phyloP scores from a whole-genome alignment of 1,140 invertebrate genomes.

The Drosophila setifemur region DNA sequence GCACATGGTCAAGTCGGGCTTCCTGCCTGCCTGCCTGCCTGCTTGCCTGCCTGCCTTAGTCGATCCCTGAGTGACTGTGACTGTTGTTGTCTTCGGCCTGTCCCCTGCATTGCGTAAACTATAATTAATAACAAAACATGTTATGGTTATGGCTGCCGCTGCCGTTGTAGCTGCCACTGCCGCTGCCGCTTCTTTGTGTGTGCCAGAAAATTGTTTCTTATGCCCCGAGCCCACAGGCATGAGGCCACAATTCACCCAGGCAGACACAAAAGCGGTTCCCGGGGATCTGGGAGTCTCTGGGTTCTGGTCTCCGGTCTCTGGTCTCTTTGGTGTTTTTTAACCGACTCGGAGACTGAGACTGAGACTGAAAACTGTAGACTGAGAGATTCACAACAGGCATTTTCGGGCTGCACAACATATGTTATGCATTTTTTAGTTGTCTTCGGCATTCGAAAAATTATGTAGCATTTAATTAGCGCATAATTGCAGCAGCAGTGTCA shows the following conservation, averaged over 20 bases:
- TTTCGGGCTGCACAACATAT: conserved; percentile 66
- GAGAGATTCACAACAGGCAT: conserved; percentile 2
- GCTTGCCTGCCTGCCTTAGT: conserved; percentile 16
- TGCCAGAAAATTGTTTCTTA: conserved; percentile 76
- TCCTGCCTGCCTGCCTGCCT: conserved; percentile 51
- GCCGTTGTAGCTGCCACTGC: conserved; percentile 12
- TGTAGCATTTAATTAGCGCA: conserved; percentile 80
- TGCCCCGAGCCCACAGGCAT: conserved; percentile 67
- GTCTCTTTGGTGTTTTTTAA: not conserved
- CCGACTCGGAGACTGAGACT: conserved; percentile 8
- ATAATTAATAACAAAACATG: conserved; percentile 81
- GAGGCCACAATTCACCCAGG: conserved; percentile 46
- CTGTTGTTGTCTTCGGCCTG: conserved; percentile 75
- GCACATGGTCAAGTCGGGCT: conserved; percentile 68
- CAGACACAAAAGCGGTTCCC: conserved; percentile 47
- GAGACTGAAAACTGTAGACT: conserved; percentile 2
- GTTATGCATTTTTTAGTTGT: conserved; percentile 80
- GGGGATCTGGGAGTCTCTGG: conserved; percentile 6
- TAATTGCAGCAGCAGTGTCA: conserved; percentile 57
- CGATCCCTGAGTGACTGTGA: conserved; percentile 59
- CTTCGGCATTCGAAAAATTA: conserved; percentile 77
- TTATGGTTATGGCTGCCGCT: conserved; percentile 72
- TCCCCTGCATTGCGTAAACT: conserved; percentile 77
- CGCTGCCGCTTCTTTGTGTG: conserved; percentile 24
- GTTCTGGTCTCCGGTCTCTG: not conserved